phyloP scores from a whole-genome alignment of 2,888 invertebrate species.

The Blastobasis adustella region DNA sequence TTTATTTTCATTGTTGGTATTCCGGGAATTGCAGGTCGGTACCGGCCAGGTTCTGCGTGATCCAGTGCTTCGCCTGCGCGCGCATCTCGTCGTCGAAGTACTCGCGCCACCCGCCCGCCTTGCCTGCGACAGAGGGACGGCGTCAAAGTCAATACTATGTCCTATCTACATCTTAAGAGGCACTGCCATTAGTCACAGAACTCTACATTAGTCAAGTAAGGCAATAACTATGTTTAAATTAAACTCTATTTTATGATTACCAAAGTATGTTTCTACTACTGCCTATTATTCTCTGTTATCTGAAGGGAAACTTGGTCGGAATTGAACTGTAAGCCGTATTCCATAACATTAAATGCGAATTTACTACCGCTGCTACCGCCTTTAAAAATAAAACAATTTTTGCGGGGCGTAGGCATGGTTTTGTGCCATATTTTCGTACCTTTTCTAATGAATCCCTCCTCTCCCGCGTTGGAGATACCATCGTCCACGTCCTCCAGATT shows the following conservation, averaged over 20 bases:
- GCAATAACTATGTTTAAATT: background rate
- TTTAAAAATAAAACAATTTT: no score
- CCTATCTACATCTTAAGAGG: no score
- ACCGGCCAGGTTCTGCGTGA: slow-evolving; percentile 75
- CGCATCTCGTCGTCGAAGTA: slow-evolving; percentile 81
- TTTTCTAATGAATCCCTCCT: background rate
- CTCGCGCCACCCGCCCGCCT: slow-evolving; percentile 81
- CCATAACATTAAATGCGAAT: background rate
- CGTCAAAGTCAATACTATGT: no score
- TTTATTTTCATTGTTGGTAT: no score
- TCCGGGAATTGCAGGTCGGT: slow-evolving; percentile 76
- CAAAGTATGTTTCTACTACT: no score
- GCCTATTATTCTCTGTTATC: no score
- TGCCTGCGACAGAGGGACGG: slow-evolving; percentile 50
- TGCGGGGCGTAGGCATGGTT: no score
- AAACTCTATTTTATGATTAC: background rate
- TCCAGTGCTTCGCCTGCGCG: slow-evolving; percentile 80
- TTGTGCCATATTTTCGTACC: no score
- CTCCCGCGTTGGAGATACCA: background rate
- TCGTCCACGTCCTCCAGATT: background rate
- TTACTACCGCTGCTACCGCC: background rate
- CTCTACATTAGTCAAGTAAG: no score
- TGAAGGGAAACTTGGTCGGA: background rate
- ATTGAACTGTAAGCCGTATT: background rate
- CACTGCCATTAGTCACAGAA: no score